Evolutionary conservation across 1,140 invertebrate species (phyloP), one percentile per base, ranked within the genome.

Genomic region (Atta cephalotes): DNA sequence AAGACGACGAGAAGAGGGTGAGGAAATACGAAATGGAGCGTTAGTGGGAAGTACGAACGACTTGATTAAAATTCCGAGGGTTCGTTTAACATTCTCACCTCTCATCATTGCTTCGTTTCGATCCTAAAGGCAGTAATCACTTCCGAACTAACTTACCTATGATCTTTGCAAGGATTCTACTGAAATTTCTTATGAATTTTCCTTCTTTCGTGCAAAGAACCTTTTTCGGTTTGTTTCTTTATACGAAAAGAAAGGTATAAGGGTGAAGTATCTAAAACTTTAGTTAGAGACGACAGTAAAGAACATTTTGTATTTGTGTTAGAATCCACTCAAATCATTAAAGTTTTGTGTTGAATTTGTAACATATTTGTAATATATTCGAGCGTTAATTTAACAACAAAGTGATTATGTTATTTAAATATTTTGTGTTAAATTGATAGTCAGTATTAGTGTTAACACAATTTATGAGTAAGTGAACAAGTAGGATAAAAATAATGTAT

Each of bases 61-160:
- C 71, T 89, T 72, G 84, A 90, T 90, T 87, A 87, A 90, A 84
- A 87, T 85, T 82, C 70, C 70, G 74, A 60, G 28, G 58, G 78
- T 14, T 88, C 72, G 87, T 87, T 89, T 87, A 82, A 89, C 76
- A 60, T 70, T 72, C 39, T 14, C 49, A 35, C 31, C 25, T 65
- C 28, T 62, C 25, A 18, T 56, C 18, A 16, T 60, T 14, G 51
- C 39, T 70, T 76, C 49, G 10, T 60, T n/a, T 72, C 39, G 28
- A 74, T 62, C 35, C 18, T 10, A 49, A 6, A 45, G 45, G 21
- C 18, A 28, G n/a, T 16, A 31, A 45, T 51, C 62, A n/a, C 35
- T 16, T 28, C 45, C 45, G 25, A 77, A 77, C 56, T 66, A 49
- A 39, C 39, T 58, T 21, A 10, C 4, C 18, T 58, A 14, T 21